Percentiles rank a stretch among this genome's conserved stretches.
These are phyloP conservation scores for Herpailurus yagouaroundi DNA, from an alignment of 2,113 vertebrate genomes.

Conservation along the genomic window DNA sequence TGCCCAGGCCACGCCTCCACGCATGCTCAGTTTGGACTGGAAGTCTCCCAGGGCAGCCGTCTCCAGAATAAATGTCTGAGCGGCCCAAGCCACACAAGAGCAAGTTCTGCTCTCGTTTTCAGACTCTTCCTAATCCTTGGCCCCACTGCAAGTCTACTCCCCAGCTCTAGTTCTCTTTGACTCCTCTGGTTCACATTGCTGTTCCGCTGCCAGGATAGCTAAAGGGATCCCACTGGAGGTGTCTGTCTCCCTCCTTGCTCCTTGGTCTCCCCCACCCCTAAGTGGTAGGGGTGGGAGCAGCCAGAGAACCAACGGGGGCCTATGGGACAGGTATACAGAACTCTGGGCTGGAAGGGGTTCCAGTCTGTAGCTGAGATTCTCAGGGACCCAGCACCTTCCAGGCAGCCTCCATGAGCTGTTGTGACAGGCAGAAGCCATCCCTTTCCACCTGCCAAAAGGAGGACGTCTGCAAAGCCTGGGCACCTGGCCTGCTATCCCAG, in stretches of 20 bases:
- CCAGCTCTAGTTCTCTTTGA: neutral
- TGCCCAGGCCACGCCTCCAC: neutral
- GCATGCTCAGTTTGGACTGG: neutral
- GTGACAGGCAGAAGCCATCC: neutral
- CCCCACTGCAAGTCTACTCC: neutral
- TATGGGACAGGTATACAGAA: neutral
- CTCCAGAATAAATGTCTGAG: neutral
- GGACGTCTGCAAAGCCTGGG: neutral
- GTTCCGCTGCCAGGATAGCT: neutral
- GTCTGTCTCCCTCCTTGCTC: neutral
- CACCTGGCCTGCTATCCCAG: conserved; percentile 44
- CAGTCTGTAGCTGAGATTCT: neutral
- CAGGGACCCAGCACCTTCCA: neutral
- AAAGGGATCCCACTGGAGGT: neutral
- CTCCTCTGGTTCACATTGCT: rapidly evolving
- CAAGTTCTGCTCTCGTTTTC: neutral
- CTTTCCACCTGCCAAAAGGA: conserved; percentile 32
- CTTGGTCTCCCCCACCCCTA: neutral
- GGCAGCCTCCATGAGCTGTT: rapidly evolving
- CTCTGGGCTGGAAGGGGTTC: neutral
- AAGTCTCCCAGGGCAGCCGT: neutral
- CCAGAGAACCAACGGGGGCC: neutral
- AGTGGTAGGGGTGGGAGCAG: rapidly evolving
- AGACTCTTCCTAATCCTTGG: neutral
- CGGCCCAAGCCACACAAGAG: neutral